phyloP scores from a whole-genome alignment of 1,140 invertebrate genomes.

The Saccostrea echinata region DNA sequence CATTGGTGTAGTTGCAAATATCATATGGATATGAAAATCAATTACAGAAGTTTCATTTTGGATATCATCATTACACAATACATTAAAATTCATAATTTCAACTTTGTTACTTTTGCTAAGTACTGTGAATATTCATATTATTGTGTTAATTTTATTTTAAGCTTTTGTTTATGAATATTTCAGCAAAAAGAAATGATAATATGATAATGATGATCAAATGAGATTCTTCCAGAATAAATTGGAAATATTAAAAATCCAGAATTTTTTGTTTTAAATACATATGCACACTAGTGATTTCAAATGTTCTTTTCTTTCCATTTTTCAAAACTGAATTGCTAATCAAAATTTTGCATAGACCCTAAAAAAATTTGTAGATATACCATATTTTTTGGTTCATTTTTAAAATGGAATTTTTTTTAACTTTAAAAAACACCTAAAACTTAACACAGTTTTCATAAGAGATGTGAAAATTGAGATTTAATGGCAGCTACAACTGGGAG shows the following conservation, averaged over 20 bases:
- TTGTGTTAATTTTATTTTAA: not conserved
- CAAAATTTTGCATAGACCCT: not conserved
- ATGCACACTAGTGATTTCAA: not conserved
- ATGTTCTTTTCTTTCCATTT: not conserved
- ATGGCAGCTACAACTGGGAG: slow-evolving; percentile 51
- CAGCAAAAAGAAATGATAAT: not conserved
- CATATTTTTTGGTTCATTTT: not conserved
- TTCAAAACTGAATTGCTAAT: not conserved
- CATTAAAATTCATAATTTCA: too few species aligned
- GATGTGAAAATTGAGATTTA: slow-evolving; percentile 37
- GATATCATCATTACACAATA: not conserved
- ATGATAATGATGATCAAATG: not conserved
- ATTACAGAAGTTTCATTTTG: not conserved
- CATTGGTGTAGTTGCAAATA: slow-evolving; percentile 3
- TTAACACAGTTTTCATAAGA: slow-evolving; percentile 46
- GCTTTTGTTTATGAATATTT: not conserved
- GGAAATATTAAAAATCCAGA: not conserved
- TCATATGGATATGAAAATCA: not conserved
- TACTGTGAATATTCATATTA: too few species aligned
- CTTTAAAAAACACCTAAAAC: not conserved
- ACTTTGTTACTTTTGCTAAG: not conserved
- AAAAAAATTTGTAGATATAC: not conserved
- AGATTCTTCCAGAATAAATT: slow-evolving; percentile 12
- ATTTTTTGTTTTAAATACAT: not conserved
- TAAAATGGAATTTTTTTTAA: not conserved